A percentile compares a stretch with the other conserved stretches of the same genome.
phyloP scores from a whole-genome alignment of 2,888 invertebrate genomes.

The Melipona bicolor region DNA sequence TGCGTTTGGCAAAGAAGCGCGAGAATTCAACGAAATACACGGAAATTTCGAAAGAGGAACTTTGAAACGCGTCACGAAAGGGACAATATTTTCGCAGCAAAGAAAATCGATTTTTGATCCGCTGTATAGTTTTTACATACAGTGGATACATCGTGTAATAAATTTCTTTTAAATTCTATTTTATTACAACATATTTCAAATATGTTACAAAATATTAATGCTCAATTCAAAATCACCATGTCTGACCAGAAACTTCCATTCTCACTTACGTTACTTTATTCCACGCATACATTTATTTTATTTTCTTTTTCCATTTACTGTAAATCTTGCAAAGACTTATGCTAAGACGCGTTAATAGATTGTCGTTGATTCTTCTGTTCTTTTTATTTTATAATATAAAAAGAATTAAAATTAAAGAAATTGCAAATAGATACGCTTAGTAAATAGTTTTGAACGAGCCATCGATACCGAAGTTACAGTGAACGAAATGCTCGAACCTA shows the following conservation, averaged over 20 bases:
- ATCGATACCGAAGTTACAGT: neutral
- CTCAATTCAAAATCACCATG: neutral
- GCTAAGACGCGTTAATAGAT: too few species aligned
- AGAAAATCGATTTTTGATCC: neutral
- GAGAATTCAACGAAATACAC: conserved; percentile 25
- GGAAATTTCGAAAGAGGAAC: conserved; percentile 17
- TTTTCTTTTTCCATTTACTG: too few species aligned
- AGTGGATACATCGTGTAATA: neutral
- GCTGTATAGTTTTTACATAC: neutral
- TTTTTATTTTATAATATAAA: too few species aligned
- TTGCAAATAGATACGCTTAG: neutral
- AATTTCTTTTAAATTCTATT: neutral
- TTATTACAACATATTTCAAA: neutral
- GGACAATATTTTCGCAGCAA: conserved; percentile 4
- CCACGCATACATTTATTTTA: too few species aligned
- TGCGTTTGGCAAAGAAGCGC: neutral
- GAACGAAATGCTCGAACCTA: neutral
- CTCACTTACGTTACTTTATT: too few species aligned
- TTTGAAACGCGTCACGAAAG: neutral
- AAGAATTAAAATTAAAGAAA: too few species aligned
- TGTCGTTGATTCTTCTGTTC: too few species aligned
- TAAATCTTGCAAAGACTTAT: too few species aligned
- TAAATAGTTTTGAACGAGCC: neutral
- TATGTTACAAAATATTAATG: neutral
- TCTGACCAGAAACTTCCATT: too few species aligned